Percentiles rank a stretch among this genome's conserved stretches.
These are phyloP conservation scores for Lepidothrix coronata DNA, from an alignment of 2,113 vertebrate genomes.

Conservation along the genomic window DNA sequence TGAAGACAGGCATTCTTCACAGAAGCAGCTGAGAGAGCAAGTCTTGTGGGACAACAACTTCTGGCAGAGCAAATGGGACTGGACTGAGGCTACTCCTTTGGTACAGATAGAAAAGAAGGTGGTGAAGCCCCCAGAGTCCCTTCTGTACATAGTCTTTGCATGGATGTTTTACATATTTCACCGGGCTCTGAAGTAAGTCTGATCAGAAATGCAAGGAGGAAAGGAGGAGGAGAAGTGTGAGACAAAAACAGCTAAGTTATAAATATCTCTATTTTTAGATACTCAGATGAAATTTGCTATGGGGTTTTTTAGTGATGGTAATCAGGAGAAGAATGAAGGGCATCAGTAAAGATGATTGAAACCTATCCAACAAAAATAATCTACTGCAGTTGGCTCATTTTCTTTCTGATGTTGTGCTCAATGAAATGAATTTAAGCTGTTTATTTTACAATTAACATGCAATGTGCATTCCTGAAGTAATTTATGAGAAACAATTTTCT, in stretches of 20 bases:
- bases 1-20: neutral
- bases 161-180: neutral
- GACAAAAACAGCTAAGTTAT: slow-evolving; percentile 53
- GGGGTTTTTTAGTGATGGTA: slow-evolving; percentile 49
- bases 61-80: neutral
- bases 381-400: slow-evolving; percentile 67
- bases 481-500: slow-evolving; percentile 65
- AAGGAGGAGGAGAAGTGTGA: slow-evolving; percentile 25
- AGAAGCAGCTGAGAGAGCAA: neutral
- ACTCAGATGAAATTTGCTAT: slow-evolving; percentile 54
- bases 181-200: slow-evolving; percentile 20
- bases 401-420: slow-evolving; percentile 64
- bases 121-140: neutral
- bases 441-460: slow-evolving; percentile 65
- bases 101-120: neutral
- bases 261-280: slow-evolving; percentile 63
- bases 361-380: slow-evolving; percentile 66
- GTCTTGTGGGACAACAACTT: neutral
- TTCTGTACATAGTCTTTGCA: accelerated
- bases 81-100: neutral
- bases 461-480: slow-evolving; percentile 54
- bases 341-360: slow-evolving; percentile 68
- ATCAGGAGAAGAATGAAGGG: slow-evolving; percentile 65
- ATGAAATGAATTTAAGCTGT: slow-evolving; percentile 66
- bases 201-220: slow-evolving; percentile 37